These are phyloP conservation scores for Caenorhabditis sulstoni DNA, from an alignment of 2,888 invertebrate genomes.

Conservation along the genomic window DNA sequence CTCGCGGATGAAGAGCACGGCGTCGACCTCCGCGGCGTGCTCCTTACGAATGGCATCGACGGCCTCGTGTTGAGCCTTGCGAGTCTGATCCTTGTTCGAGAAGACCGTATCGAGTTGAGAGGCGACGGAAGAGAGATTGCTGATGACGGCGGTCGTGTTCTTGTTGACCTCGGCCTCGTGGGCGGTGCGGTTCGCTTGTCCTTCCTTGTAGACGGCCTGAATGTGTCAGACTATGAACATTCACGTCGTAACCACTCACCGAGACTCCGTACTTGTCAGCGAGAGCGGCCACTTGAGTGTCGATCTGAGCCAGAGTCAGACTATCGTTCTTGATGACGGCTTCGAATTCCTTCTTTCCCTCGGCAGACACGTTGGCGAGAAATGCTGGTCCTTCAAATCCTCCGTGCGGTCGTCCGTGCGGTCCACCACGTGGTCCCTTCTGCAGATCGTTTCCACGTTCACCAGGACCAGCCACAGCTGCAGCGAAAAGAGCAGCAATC, in stretches of 20 bases:
- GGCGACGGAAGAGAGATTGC: constrained; percentile 48
- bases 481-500: not conserved
- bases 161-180: constrained; percentile 46
- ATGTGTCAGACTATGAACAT: not conserved
- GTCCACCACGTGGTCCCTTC: not conserved
- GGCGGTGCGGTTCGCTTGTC: constrained; percentile 57
- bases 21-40: constrained; percentile 11
- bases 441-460: no score
- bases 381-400: constrained; percentile 23
- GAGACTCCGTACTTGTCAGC: constrained; percentile 59
- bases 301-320: constrained; percentile 41
- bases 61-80: constrained; percentile 16
- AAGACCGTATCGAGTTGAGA: constrained; percentile 43
- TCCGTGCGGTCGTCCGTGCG: not conserved
- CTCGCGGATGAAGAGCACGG: constrained; percentile 27
- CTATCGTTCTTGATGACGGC: constrained; percentile 44
- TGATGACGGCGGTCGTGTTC: constrained; percentile 54
- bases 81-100: constrained; percentile 53
- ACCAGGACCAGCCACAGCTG: constrained; percentile 16
- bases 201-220: constrained; percentile 51
- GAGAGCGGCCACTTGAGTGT: constrained; percentile 45
- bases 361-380: constrained; percentile 33
- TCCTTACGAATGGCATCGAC: constrained; percentile 37
- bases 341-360: constrained; percentile 26
- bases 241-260: constrained; percentile 24